Conservation (phyloP, 2,888 invertebrate genomes). For the Marronus borbonicus region DNA sequence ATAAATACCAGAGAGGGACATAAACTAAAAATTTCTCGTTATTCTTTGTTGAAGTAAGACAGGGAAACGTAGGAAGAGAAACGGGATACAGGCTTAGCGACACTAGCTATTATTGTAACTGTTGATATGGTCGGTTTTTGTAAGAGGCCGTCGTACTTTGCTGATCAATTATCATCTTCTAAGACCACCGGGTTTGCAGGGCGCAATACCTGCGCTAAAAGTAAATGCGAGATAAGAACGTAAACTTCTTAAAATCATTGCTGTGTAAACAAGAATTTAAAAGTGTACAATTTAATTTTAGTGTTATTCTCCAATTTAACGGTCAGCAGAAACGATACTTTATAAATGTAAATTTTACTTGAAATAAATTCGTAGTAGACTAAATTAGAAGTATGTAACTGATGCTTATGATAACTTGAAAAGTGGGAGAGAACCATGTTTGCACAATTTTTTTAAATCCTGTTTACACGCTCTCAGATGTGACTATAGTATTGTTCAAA, state of each 20-base stretch:
- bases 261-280: slow-evolving; percentile 33
- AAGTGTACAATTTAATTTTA: neutral
- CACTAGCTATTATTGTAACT: slow-evolving; percentile 16
- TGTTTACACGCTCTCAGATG: too few relatives aligned
- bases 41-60: slow-evolving; percentile 50
- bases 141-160: slow-evolving; percentile 54
- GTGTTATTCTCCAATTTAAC: too few relatives aligned
- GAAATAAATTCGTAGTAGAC: too few relatives aligned
- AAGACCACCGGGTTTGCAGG: slow-evolving; percentile 60
- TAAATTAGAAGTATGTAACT: too few relatives aligned
- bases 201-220: slow-evolving; percentile 57
- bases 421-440: too few relatives aligned
- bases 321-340: neutral
- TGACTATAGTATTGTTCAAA: too few relatives aligned
- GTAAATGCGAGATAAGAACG: slow-evolving; percentile 36
- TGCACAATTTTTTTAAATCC: too few relatives aligned
- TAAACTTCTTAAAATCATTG: slow-evolving; percentile 32
- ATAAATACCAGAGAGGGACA: slow-evolving; percentile 54
- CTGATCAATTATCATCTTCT: slow-evolving; percentile 60
- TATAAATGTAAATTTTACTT: neutral
- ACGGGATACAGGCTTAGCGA: slow-evolving; percentile 18
- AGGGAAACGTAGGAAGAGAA: neutral
- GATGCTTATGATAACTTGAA: too few relatives aligned
- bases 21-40: slow-evolving; percentile 54
- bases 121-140: slow-evolving; percentile 25